Base-by-base conservation (phyloP, 2,113 vertebrate species). In the Marmota monax region DNA sequence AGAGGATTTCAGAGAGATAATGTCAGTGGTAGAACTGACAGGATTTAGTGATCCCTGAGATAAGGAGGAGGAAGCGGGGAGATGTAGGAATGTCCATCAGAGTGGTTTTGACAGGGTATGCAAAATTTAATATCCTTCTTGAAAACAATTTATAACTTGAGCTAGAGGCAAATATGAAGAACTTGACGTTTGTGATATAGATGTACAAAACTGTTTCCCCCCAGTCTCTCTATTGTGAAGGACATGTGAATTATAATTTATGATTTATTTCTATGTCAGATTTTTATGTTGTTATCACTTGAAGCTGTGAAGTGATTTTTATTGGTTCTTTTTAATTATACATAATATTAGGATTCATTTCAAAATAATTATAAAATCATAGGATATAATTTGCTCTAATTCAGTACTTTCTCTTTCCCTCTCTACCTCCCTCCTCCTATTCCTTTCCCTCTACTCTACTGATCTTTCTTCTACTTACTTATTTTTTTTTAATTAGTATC, bases 111-210 rank as follows among this genome's bases (percentile, higher is more conserved):
- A 93, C 7, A 70, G 27, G 17, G 7, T 73, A 53, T n/a, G 34
- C 14, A 87, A 92, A 79, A 77, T 63, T 34, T 12, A 1, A 25
- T 39, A 16, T 56, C 32, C 80, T 83, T 89, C 37, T 45, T 77
- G 77, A 32, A 72, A 86, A 61, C 39, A 82, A 25, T 72, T 74
- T 84, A 67, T 79, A 82, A 58, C 25, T 51, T 88, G 27, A 82
- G 48, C 34, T 76, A 34, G 89, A 95, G 78, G n/a, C 53, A 96
- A 37, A 76, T 72, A 77, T n/a, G 32, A 63, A 87, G 86, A 92
- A 48, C 7, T n/a, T 90, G 51, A 39, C 10, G 58, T 69, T 27
- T 67, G 65, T 23, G 27, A 42, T 32, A 2, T 32, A 10, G 17
- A 72, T 82, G 5, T 10, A 34, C 0, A 2, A 79, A 27, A n/a